Percentiles rank a stretch among this genome's conserved stretches.
phyloP scores from a whole-genome alignment of 1,140 invertebrate genomes.

The Tribolium madens region DNA sequence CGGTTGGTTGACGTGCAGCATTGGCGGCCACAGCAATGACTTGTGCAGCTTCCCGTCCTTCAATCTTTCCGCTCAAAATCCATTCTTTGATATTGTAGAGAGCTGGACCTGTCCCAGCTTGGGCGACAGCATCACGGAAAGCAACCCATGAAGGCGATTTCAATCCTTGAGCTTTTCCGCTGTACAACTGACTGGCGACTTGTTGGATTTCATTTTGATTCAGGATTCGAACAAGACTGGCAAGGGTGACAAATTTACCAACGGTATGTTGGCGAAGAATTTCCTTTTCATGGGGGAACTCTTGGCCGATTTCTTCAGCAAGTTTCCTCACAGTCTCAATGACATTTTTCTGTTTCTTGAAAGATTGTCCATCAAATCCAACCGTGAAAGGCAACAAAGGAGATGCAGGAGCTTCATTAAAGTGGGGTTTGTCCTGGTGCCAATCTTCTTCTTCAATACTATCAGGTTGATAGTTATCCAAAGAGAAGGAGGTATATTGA shows the following conservation, averaged over 20 bases:
- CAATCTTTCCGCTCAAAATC: slow-evolving; percentile 71
- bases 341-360: slow-evolving; percentile 60
- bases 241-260: slow-evolving; percentile 73
- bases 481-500: no score
- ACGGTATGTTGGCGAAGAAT: slow-evolving; percentile 70
- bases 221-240: slow-evolving; percentile 71
- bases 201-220: slow-evolving; percentile 65
- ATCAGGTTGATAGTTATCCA: no score
- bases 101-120: slow-evolving; percentile 76
- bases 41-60: slow-evolving; percentile 69
- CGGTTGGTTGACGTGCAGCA: slow-evolving; percentile 72
- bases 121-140: slow-evolving; percentile 73
- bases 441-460: no score
- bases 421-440: slow-evolving; percentile 62
- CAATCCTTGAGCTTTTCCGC: slow-evolving; percentile 57
- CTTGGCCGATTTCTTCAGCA: slow-evolving; percentile 69
- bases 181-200: slow-evolving; percentile 64
- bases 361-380: slow-evolving; percentile 68
- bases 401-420: slow-evolving; percentile 65
- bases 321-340: slow-evolving; percentile 68
- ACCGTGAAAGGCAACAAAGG: slow-evolving; percentile 68
- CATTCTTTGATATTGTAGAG: slow-evolving; percentile 71
- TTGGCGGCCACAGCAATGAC: slow-evolving; percentile 68
- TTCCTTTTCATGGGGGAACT: slow-evolving; percentile 70
- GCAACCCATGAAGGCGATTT: slow-evolving; percentile 67